phyloP scores from a whole-genome alignment of 2,113 vertebrate species.

The Otus sunia region DNA sequence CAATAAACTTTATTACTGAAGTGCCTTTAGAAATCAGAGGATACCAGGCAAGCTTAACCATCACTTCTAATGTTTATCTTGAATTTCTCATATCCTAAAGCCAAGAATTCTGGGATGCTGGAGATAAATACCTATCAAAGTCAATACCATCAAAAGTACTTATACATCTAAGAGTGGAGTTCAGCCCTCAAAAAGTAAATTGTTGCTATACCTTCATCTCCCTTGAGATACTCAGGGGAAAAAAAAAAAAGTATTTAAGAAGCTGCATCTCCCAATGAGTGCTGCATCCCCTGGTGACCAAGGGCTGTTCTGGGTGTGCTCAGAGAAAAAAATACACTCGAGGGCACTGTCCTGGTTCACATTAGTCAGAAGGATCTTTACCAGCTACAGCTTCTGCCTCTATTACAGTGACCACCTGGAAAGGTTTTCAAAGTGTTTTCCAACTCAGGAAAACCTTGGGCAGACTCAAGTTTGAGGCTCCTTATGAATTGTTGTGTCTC shows the following conservation, averaged over 20 bases:
- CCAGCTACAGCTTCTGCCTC: background rate
- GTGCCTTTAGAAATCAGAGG: background rate
- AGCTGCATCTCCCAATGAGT: background rate
- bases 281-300: rapidly evolving
- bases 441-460: background rate
- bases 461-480: background rate
- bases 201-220: background rate
- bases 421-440: background rate
- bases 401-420: background rate
- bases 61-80: background rate
- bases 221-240: background rate
- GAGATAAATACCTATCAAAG: background rate
- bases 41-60: background rate
- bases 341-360: rapidly evolving
- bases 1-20: background rate
- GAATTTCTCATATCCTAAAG: background rate
- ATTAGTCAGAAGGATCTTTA: background rate
- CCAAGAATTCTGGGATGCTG: background rate
- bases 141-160: background rate
- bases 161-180: background rate
- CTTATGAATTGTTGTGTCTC: background rate
- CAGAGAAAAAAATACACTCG: too few species aligned
- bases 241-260: background rate
- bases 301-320: background rate
- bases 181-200: background rate